A percentile compares a stretch with the other conserved stretches of the same genome.
Evolutionary conservation across 2,113 vertebrate species (phyloP).

Genomic region (Burhinus oedicnemus): DNA sequence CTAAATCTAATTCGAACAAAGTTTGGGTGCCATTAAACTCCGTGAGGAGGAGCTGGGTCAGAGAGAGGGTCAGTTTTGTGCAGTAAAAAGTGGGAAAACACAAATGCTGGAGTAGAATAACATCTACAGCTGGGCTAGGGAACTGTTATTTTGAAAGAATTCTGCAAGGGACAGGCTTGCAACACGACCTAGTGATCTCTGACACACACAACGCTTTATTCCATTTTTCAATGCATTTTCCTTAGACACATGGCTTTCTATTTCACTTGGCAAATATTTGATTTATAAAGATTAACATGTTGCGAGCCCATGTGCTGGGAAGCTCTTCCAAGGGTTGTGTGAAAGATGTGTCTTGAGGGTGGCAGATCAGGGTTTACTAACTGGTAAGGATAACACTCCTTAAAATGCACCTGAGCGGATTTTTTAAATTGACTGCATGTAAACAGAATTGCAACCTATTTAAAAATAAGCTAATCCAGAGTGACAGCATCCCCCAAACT

Average conservation of each 20-base stretch:
- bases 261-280: conserved; percentile 55
- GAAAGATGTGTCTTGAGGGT: conserved; percentile 43
- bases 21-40: neutral
- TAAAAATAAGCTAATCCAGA: conserved; percentile 5
- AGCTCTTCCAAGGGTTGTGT: conserved; percentile 37
- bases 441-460: neutral
- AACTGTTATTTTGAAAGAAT: neutral
- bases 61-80: neutral
- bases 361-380: neutral
- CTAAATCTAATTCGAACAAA: neutral
- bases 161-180: neutral
- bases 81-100: neutral
- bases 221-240: conserved; percentile 14
- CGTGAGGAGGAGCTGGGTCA: neutral
- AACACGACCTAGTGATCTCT: neutral
- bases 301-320: conserved; percentile 26
- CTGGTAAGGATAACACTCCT: neutral
- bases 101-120: neutral
- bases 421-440: conserved; percentile 37
- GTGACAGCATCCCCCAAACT: conserved; percentile 25
- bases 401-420: conserved; percentile 35
- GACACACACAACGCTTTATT: neutral
- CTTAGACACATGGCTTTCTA: conserved; percentile 46
- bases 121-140: neutral
- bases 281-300: conserved; percentile 54